phyloP scores from a whole-genome alignment of 1,140 invertebrate genomes.

The Dendroctonus ponderosae region DNA sequence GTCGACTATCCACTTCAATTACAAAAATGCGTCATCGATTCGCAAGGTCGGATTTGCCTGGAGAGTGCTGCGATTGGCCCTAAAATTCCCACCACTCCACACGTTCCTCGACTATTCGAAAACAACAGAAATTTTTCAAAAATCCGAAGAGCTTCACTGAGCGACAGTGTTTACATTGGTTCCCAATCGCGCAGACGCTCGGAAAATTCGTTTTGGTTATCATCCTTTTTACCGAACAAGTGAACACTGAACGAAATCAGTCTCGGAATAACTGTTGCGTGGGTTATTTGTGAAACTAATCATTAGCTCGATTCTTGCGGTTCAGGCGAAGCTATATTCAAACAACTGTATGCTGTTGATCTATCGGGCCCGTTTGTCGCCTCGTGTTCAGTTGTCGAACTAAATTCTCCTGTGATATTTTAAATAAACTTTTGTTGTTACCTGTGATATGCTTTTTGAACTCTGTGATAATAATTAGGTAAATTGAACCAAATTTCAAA shows the following conservation, averaged over 20 bases:
- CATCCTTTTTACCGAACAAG: slow-evolving; percentile 1
- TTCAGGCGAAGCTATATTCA: neutral
- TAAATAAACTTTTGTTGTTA: neutral
- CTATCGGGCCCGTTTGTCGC: neutral
- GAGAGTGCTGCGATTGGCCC: neutral
- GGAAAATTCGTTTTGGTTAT: neutral
- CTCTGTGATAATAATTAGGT: neutral
- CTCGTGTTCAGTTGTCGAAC: neutral
- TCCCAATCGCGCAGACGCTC: slow-evolving; percentile 1
- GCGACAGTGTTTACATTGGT: slow-evolving; percentile 5
- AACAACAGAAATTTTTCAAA: neutral
- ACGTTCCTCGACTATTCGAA: slow-evolving; percentile 1
- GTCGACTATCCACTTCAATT: neutral
- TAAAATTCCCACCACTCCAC: neutral
- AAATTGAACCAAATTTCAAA: too few relatives aligned
- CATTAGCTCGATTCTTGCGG: neutral
- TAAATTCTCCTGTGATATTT: slow-evolving; percentile 1
- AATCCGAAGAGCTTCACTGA: neutral
- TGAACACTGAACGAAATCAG: slow-evolving; percentile 9
- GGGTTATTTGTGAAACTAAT: neutral
- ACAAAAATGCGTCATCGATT: neutral
- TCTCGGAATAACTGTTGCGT: slow-evolving; percentile 19
- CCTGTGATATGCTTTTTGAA: neutral
- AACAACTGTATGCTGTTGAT: neutral
- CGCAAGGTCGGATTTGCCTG: slow-evolving; percentile 8